phyloP scores from a whole-genome alignment of 2,113 vertebrate species.

The Heterocephalus glaber region DNA sequence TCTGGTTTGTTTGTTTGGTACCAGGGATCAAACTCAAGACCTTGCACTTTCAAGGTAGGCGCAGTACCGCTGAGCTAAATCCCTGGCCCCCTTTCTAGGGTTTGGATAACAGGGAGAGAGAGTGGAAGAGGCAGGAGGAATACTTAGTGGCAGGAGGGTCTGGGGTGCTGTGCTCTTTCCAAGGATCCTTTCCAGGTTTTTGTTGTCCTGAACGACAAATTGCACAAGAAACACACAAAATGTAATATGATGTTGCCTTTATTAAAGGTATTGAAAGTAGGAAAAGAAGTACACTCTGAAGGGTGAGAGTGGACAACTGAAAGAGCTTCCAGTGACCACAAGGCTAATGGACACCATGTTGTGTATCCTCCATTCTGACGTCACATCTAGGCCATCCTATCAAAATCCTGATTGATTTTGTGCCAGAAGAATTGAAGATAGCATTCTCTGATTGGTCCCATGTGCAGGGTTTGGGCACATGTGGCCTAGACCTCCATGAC shows the following conservation, averaged over 20 bases:
- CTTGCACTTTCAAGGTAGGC: no score
- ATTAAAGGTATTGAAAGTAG: not conserved
- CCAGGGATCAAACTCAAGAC: no score
- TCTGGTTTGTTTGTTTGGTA: no score
- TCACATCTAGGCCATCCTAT: not conserved
- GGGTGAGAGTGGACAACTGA: not conserved
- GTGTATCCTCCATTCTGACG: not conserved
- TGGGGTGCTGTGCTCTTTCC: not conserved
- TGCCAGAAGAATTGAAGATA: not conserved
- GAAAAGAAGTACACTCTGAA: not conserved
- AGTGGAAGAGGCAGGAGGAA: not conserved
- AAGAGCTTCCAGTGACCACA: not conserved
- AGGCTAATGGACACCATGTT: not conserved
- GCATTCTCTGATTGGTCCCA: not conserved
- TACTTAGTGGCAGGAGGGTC: not conserved
- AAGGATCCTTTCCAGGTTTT: not conserved
- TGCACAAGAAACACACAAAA: not conserved
- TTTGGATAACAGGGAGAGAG: no score
- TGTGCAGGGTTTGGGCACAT: not conserved
- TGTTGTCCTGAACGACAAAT: not conserved
- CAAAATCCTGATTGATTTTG: not conserved
- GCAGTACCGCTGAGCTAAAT: no score
- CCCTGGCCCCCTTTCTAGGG: no score
- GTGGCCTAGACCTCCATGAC: not conserved
- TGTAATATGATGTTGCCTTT: not conserved